Conservation (phyloP, 2,797 vertebrate species). For the Brachyalestes nurse region DNA sequence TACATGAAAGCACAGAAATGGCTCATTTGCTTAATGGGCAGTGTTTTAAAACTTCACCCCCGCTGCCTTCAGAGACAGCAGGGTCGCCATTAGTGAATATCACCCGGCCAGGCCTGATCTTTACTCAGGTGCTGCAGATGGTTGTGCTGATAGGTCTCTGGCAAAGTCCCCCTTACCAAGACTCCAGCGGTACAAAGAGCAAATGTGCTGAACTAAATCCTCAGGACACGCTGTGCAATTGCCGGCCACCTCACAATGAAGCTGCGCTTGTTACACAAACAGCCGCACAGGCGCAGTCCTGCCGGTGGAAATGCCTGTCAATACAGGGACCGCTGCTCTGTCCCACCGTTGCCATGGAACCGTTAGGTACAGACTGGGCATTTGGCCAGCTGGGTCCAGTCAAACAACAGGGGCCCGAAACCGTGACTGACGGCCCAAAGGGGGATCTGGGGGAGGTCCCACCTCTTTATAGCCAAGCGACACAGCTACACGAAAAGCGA, state of each 20-base stretch:
- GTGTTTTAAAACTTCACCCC: neutral
- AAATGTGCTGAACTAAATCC: neutral
- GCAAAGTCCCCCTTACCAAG: neutral
- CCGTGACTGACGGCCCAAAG: constrained; percentile 39
- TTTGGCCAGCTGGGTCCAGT: constrained; percentile 21
- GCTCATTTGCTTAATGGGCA: neutral
- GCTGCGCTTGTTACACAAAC: neutral
- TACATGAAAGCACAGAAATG: neutral
- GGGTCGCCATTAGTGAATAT: constrained; percentile 25
- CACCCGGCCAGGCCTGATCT: constrained; percentile 25
- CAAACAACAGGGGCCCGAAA: constrained; percentile 49
- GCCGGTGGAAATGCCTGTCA: neutral
- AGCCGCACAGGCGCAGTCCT: constrained; percentile 7
- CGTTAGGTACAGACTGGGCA: constrained; percentile 23
- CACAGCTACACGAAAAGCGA: constrained; percentile 33
- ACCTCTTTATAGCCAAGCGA: constrained; percentile 36
- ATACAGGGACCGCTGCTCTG: neutral
- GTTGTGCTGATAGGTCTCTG: constrained; percentile 24
- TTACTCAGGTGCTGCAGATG: constrained; percentile 24
- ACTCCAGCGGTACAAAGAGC: constrained; percentile 22
- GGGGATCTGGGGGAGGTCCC: constrained; percentile 36
- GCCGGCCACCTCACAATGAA: neutral
- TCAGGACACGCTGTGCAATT: neutral
- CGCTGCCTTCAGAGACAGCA: constrained; percentile 14
- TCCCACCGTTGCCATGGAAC: constrained; percentile 4